Evolutionary conservation across 2,888 invertebrate genomes (phyloP).

Genomic region (Agonopterix subpropinquella): DNA sequence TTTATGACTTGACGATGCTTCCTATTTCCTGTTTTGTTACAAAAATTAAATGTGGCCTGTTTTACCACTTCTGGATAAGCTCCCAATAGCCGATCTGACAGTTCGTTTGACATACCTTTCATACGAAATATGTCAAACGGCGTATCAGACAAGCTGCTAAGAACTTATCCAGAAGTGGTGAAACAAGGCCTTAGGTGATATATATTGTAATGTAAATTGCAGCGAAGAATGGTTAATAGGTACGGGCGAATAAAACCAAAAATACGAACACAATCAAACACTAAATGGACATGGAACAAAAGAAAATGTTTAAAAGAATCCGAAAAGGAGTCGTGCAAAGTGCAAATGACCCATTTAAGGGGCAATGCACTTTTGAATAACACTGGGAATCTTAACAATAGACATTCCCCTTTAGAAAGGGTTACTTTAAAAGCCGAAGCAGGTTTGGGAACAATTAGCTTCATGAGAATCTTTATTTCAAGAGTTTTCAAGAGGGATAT

Average conservation of each 20-base stretch:
- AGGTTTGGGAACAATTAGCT: slow-evolving; percentile 20
- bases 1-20: background rate
- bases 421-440: slow-evolving; percentile 24
- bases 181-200: too few species aligned
- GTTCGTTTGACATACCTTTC: too few species aligned
- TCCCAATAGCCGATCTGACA: too few species aligned
- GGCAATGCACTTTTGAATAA: slow-evolving; percentile 36
- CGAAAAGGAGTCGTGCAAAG: slow-evolving; percentile 5
- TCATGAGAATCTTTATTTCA: slow-evolving; percentile 11
- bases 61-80: too few species aligned
- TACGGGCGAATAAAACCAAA: background rate
- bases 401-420: slow-evolving; percentile 24
- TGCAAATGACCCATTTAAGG: slow-evolving; percentile 35
- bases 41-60: too few species aligned
- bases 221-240: background rate
- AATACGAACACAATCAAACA: background rate
- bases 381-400: slow-evolving; percentile 28
- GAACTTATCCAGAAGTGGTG: too few species aligned
- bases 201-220: too few species aligned
- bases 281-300: background rate
- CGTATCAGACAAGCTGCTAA: too few species aligned
- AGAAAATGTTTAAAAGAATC: background rate
- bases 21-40: background rate
- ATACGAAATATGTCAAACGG: too few species aligned
- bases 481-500: slow-evolving; percentile 13